A percentile compares a stretch with the other conserved stretches of the same genome.
phyloP scores from a whole-genome alignment of 2,797 vertebrate species.

The Galagoides demidoff region DNA sequence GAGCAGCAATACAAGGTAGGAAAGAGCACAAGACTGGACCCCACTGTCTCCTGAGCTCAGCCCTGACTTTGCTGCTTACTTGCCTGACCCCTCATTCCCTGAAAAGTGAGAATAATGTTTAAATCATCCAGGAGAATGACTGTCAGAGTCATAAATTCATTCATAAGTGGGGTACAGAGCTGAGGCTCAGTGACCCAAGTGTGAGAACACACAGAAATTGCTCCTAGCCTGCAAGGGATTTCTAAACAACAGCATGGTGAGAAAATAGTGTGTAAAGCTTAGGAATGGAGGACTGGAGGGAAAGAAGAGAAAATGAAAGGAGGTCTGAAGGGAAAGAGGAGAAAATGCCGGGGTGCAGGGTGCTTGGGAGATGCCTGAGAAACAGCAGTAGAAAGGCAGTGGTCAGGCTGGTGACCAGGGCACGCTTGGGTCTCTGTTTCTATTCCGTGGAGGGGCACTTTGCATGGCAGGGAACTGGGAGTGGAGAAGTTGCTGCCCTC shows the following conservation, averaged over 20 bases:
- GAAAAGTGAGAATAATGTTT: background rate
- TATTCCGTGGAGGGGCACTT: background rate
- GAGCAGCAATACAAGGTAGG: background rate
- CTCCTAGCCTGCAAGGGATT: background rate
- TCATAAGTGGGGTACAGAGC: background rate
- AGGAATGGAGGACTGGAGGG: background rate
- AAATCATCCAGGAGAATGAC: background rate
- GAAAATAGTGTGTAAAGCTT: background rate
- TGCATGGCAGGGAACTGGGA: background rate
- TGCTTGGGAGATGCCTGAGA: background rate
- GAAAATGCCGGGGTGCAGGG: background rate
- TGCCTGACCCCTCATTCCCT: background rate
- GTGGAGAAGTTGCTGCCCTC: background rate
- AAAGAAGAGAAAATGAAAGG: background rate
- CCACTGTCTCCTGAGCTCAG: background rate
- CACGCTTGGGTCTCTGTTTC: background rate
- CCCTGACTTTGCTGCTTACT: background rate
- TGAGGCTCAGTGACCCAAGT: background rate
- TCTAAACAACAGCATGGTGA: background rate
- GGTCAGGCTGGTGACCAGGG: too few relatives aligned
- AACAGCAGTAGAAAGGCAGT: background rate
- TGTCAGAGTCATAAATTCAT: background rate
- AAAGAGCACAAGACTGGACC: background rate
- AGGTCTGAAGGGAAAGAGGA: background rate
- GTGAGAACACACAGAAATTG: background rate